Percentiles rank a stretch among this genome's conserved stretches.
phyloP scores from a whole-genome alignment of 2,113 vertebrate genomes.

The Corythornis madagascariensis region DNA sequence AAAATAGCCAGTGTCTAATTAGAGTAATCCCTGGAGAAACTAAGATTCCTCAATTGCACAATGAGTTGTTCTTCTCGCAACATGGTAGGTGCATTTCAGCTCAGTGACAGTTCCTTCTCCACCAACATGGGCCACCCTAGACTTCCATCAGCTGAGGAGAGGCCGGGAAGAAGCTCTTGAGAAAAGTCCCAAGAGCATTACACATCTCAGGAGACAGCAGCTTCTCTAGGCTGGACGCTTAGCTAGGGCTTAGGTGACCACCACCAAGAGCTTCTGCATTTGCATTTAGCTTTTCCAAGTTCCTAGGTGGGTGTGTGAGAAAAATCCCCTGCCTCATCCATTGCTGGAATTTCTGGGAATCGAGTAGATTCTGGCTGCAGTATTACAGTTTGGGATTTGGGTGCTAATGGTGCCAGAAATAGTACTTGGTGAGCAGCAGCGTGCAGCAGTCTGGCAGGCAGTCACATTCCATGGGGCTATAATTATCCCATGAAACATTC shows the following conservation, averaged over 20 bases:
- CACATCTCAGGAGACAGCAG: not conserved
- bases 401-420: not conserved
- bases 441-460: fast-evolving
- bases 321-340: not conserved
- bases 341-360: conserved; percentile 38
- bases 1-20: conserved; percentile 47
- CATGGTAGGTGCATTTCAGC: not conserved
- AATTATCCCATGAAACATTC: conserved; percentile 23
- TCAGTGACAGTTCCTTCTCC: not conserved
- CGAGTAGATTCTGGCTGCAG: not conserved
- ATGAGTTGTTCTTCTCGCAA: not conserved
- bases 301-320: conserved; percentile 12
- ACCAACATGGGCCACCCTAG: not conserved
- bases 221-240: not conserved
- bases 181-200: not conserved
- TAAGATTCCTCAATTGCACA: not conserved
- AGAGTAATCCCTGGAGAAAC: conserved; percentile 28
- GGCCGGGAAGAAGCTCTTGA: not conserved
- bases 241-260: not conserved
- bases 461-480: not conserved
- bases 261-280: not conserved
- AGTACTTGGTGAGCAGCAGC: not conserved
- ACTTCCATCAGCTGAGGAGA: not conserved
- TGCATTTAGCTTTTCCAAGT: not conserved
- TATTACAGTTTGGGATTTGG: not conserved